Conservation (phyloP, 2,888 invertebrate genomes). For the Muschampia plurimacula region DNA sequence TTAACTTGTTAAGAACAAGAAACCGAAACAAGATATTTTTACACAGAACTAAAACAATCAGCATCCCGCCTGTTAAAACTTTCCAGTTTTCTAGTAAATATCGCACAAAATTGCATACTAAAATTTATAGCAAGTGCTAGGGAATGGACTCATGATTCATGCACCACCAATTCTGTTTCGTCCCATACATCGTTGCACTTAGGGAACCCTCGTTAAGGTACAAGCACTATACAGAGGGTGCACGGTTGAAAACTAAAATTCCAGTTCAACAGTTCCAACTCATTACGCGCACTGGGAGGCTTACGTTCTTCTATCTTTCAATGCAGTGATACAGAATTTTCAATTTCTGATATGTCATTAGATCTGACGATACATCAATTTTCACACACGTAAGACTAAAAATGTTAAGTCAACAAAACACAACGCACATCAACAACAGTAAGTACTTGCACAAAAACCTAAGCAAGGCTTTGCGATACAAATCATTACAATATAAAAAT, state of each 20-base stretch:
- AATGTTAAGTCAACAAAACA: too few relatives aligned
- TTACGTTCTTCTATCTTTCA: background rate
- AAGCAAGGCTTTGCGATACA: too few relatives aligned
- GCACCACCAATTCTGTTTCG: constrained; percentile 8
- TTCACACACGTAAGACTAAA: too few relatives aligned
- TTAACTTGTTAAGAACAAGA: too few relatives aligned
- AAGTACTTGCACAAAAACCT: too few relatives aligned
- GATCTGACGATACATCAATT: background rate
- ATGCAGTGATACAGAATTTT: background rate
- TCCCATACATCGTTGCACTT: constrained; percentile 1
- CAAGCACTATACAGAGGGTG: background rate
- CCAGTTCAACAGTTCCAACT: constrained; percentile 13
- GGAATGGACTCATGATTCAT: background rate
- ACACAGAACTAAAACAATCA: background rate
- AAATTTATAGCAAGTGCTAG: background rate
- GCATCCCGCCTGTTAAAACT: background rate
- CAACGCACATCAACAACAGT: too few relatives aligned
- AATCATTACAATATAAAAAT: too few relatives aligned
- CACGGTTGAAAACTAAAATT: background rate
- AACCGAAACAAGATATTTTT: too few relatives aligned
- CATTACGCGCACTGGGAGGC: background rate
- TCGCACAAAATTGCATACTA: background rate
- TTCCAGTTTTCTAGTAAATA: background rate
- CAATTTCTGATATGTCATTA: background rate
- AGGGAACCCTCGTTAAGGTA: background rate